Conservation (phyloP, 2,113 vertebrate species). For the Pogonocichla stellata region DNA sequence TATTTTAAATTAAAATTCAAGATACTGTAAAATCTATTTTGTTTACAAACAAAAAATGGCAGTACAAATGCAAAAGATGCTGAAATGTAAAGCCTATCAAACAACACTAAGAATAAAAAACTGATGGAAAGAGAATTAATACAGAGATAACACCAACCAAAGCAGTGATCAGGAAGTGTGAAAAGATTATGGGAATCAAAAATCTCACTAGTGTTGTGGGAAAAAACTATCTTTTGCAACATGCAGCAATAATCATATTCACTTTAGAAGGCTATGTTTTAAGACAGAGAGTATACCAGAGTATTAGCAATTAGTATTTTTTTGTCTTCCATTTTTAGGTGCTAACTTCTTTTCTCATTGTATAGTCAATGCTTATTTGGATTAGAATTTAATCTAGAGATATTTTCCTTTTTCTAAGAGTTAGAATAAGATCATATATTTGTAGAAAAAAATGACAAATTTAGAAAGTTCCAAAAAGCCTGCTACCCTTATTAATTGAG, state of each 20-base stretch:
- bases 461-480: not conserved
- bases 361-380: not conserved
- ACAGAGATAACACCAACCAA: not conserved
- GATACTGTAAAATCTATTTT: slow-evolving; percentile 48
- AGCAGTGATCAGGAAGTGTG: not conserved
- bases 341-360: not conserved
- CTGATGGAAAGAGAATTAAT: not conserved
- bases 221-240: not conserved
- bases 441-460: not conserved
- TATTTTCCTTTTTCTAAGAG: not conserved
- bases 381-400: not conserved
- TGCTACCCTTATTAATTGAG: not conserved
- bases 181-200: not conserved
- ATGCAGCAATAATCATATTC: not conserved
- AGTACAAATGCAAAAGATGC: not conserved
- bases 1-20: slow-evolving; percentile 63
- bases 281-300: not conserved
- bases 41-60: slow-evolving; percentile 33
- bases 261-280: not conserved
- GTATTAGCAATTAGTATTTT: not conserved
- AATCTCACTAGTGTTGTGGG: not conserved
- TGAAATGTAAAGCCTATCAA: slow-evolving; percentile 24
- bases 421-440: not conserved
- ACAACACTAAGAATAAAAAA: not conserved
- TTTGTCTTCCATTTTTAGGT: not conserved